These are phyloP conservation scores for Caradrina clavipalpis DNA, from an alignment of 2,888 invertebrate genomes.

Conservation along the genomic window DNA sequence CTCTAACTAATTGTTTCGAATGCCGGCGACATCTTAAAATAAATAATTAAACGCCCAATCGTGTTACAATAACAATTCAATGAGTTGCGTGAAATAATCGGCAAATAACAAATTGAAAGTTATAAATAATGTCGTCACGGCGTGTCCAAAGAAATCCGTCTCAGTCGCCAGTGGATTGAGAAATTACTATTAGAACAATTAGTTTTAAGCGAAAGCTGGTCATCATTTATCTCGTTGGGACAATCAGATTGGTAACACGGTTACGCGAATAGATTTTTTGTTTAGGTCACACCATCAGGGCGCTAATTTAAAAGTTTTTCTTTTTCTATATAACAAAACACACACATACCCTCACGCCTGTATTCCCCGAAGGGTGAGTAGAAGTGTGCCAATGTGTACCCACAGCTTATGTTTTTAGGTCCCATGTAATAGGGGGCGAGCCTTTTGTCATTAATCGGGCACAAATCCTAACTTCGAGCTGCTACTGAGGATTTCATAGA, in stretches of 20 bases:
- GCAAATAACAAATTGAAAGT: conserved; percentile 72
- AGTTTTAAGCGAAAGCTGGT: conserved; percentile 80
- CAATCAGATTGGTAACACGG: conserved; percentile 78
- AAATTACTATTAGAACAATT: conserved; percentile 84
- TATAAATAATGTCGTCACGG: conserved; percentile 75
- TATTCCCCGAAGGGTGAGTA: too few relatives aligned
- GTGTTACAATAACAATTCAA: conserved; percentile 59
- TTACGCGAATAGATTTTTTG: conserved; percentile 66
- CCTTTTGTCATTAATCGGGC: too few relatives aligned
- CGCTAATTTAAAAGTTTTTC: not conserved
- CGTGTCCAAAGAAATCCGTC: conserved; percentile 80
- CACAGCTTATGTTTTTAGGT: too few relatives aligned
- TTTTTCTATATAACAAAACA: too few relatives aligned
- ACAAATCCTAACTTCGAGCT: too few relatives aligned
- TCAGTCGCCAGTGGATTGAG: conserved; percentile 79
- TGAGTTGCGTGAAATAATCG: conserved; percentile 57
- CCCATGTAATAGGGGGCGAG: too few relatives aligned
- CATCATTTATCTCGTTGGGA: conserved; percentile 81
- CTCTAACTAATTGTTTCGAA: conserved; percentile 40
- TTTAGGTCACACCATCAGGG: conserved; percentile 4
- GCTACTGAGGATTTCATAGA: too few relatives aligned
- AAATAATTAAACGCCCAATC: conserved; percentile 47
- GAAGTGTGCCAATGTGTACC: too few relatives aligned
- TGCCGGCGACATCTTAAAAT: conserved; percentile 23
- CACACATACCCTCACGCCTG: too few relatives aligned